Evolutionary conservation across 2,888 invertebrate species (phyloP).

Genomic region (Atrina japonica): DNA sequence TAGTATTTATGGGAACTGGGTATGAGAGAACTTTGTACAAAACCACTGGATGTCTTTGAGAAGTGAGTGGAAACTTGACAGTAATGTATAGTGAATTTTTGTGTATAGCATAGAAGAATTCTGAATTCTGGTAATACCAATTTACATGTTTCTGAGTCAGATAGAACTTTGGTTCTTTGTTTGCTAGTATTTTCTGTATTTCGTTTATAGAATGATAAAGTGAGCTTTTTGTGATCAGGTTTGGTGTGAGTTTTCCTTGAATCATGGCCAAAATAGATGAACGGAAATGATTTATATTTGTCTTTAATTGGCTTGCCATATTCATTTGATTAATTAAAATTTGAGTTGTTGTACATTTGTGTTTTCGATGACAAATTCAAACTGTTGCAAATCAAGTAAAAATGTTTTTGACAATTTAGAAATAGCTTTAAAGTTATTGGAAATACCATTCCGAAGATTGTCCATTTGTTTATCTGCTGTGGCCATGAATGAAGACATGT

Average conservation of each 20-base stretch:
- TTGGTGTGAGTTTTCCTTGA: slow-evolving; percentile 4
- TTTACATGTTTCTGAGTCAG: background rate
- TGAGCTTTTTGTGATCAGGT: background rate
- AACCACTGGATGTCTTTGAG: slow-evolving; percentile 2
- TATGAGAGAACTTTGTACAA: slow-evolving; percentile 6
- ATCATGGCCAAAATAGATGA: slow-evolving; percentile 1
- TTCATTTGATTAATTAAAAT: no score
- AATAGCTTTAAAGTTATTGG: slow-evolving; percentile 15
- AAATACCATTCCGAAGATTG: slow-evolving; percentile 2
- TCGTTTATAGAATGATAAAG: background rate
- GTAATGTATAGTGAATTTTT: slow-evolving; percentile 5
- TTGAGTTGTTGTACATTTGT: no score
- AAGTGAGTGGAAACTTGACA: slow-evolving; percentile 8
- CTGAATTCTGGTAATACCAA: slow-evolving; percentile 4
- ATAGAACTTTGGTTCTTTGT: background rate
- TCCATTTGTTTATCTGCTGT: slow-evolving; percentile 15
- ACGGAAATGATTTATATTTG: slow-evolving; percentile 1
- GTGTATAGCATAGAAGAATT: slow-evolving; percentile 10
- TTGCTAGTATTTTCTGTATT: background rate
- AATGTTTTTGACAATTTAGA: slow-evolving; percentile 6
- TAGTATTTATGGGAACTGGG: background rate
- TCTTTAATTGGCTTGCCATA: background rate
- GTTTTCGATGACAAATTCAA: slow-evolving; percentile 20
- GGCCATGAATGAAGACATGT: slow-evolving; percentile 8
- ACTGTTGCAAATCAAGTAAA: no score